These are phyloP conservation scores for Poecile montanus DNA, from an alignment of 2,797 vertebrate species.

Conservation along the genomic window DNA sequence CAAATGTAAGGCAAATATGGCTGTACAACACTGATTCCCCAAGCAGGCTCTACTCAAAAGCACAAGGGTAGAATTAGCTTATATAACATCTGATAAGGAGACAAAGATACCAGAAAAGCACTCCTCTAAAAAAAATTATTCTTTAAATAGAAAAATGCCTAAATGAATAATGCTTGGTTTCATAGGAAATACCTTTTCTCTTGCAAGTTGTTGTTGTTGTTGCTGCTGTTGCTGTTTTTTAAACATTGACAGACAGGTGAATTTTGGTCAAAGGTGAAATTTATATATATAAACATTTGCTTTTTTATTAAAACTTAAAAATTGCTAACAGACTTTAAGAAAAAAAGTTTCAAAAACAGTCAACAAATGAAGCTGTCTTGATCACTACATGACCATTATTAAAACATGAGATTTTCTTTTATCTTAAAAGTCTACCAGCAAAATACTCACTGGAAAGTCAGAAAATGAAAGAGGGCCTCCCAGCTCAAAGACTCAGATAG, in stretches of 20 bases:
- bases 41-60: conserved; percentile 11
- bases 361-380: background rate
- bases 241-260: background rate
- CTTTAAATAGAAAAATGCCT: background rate
- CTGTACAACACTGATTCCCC: background rate
- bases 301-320: background rate
- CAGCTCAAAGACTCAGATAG: background rate
- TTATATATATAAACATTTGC: background rate
- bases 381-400: rapidly evolving
- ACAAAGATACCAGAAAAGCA: conserved; percentile 8
- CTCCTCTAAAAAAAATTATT: background rate
- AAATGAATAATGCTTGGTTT: background rate
- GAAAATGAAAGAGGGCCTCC: background rate
- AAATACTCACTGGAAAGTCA: background rate
- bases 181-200: background rate
- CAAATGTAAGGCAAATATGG: conserved; percentile 29
- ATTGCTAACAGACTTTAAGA: background rate
- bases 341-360: background rate
- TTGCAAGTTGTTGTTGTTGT: background rate
- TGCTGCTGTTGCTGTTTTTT: background rate
- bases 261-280: background rate
- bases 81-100: background rate
- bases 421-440: background rate
- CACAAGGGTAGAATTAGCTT: background rate
- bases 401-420: background rate